A percentile compares a stretch with the other conserved stretches of the same genome.
Evolutionary conservation across 2,888 invertebrate species (phyloP).

Genomic region (Platerodrilus igneus): DNA sequence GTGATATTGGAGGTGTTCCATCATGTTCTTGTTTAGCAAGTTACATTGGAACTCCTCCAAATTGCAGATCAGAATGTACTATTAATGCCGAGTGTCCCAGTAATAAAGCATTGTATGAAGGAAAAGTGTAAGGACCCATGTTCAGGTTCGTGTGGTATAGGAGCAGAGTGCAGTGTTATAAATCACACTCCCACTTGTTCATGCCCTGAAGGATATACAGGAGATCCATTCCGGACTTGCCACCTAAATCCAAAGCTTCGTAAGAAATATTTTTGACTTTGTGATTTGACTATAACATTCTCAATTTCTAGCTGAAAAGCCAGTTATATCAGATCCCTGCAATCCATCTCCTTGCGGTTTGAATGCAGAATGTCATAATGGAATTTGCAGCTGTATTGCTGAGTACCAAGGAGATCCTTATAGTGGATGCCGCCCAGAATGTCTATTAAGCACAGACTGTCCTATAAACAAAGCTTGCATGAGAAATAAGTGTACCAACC

Average conservation of each 20-base stretch:
- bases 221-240: constrained; percentile 74
- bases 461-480: constrained; percentile 60
- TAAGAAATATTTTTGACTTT: constrained; percentile 24
- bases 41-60: constrained; percentile 70
- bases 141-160: constrained; percentile 70
- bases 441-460: constrained; percentile 63
- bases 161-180: constrained; percentile 68
- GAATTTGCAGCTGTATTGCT: constrained; percentile 70
- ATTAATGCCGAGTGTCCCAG: constrained; percentile 71
- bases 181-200: constrained; percentile 73
- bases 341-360: constrained; percentile 79
- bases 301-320: constrained; percentile 40
- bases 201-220: constrained; percentile 66
- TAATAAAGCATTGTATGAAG: constrained; percentile 67
- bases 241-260: constrained; percentile 50
- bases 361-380: constrained; percentile 74
- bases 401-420: constrained; percentile 77
- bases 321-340: constrained; percentile 57
- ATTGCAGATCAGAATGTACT: constrained; percentile 74
- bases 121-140: constrained; percentile 75
- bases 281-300: background rate
- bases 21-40: constrained; percentile 69
- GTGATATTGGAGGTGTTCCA: constrained; percentile 61
- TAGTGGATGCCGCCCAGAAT: constrained; percentile 67
- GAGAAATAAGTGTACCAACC: constrained; percentile 61